Percentiles rank a stretch among this genome's conserved stretches.
phyloP scores from a whole-genome alignment of 2,797 vertebrate species.

The Momotus momota region DNA sequence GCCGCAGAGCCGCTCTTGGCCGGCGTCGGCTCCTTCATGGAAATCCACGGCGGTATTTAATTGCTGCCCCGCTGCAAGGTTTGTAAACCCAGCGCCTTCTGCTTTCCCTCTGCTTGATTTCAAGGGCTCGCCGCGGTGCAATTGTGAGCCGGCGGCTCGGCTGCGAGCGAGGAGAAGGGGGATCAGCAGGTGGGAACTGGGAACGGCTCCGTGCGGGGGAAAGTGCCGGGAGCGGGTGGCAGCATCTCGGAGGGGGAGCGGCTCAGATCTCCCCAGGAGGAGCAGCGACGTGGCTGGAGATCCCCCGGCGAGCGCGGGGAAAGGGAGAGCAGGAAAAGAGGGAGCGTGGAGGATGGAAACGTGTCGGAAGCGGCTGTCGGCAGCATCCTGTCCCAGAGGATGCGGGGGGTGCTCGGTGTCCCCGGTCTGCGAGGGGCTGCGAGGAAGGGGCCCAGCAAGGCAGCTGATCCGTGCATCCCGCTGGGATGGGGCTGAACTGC shows the following conservation, averaged over 20 bases:
- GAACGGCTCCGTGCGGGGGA: neutral
- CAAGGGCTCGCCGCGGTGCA: neutral
- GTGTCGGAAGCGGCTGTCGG: neutral
- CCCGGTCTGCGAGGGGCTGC: accelerated
- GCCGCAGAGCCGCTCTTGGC: neutral
- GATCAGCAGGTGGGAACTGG: neutral
- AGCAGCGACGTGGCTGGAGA: accelerated
- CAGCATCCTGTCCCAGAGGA: neutral
- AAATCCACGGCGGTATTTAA: neutral
- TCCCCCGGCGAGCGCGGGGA: accelerated
- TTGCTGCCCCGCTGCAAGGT: neutral
- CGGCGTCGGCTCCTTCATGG: neutral
- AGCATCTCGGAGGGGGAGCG: accelerated
- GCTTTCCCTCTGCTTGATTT: neutral
- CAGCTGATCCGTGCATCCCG: accelerated
- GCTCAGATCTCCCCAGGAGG: neutral
- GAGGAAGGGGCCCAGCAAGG: neutral
- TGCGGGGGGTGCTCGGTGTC: neutral
- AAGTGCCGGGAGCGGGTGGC: neutral
- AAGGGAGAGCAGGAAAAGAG: neutral
- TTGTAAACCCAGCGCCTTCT: neutral
- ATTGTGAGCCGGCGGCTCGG: neutral
- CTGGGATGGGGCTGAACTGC: neutral
- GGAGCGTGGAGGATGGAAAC: neutral
- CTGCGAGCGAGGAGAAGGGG: neutral